These are phyloP conservation scores for Drosophila miranda DNA, from an alignment of 1,140 invertebrate genomes.

Conservation along the genomic window DNA sequence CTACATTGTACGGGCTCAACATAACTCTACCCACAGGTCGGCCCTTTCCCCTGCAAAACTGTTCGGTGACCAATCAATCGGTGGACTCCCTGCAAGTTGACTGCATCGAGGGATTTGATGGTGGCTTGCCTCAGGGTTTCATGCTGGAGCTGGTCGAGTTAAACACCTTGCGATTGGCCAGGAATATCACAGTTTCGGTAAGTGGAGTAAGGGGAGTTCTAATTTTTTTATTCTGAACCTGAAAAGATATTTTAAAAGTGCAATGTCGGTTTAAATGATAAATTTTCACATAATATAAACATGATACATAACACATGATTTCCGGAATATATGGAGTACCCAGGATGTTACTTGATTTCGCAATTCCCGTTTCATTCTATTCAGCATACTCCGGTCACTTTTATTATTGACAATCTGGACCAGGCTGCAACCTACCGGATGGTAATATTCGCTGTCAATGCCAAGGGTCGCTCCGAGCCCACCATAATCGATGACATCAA, in stretches of 20 bases:
- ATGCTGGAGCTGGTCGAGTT: slow-evolving; percentile 89
- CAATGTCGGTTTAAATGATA: too few relatives aligned
- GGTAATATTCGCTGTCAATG: slow-evolving; percentile 91
- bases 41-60: slow-evolving; percentile 93
- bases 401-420: slow-evolving; percentile 90
- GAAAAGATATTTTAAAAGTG: too few relatives aligned
- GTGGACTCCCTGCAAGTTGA: slow-evolving; percentile 90
- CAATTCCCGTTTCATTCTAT: not conserved
- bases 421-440: slow-evolving; percentile 90
- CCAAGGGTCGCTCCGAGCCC: slow-evolving; percentile 92
- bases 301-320: too few relatives aligned
- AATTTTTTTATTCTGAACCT: too few relatives aligned
- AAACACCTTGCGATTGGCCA: slow-evolving; percentile 83
- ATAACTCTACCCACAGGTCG: slow-evolving; percentile 84
- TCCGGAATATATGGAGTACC: too few relatives aligned
- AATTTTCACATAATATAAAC: too few relatives aligned
- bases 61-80: slow-evolving; percentile 94
- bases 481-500: slow-evolving; percentile 91
- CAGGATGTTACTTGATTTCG: too few relatives aligned
- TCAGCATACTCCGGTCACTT: slow-evolving; percentile 85
- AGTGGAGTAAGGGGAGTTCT: too few relatives aligned
- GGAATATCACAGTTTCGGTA: slow-evolving; percentile 70
- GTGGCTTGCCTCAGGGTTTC: slow-evolving; percentile 91
- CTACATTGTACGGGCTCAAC: not conserved
- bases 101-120: slow-evolving; percentile 92